A percentile compares a stretch with the other conserved stretches of the same genome.
phyloP scores from a whole-genome alignment of 1,140 invertebrate genomes.

The Drosophila subpulchrella region DNA sequence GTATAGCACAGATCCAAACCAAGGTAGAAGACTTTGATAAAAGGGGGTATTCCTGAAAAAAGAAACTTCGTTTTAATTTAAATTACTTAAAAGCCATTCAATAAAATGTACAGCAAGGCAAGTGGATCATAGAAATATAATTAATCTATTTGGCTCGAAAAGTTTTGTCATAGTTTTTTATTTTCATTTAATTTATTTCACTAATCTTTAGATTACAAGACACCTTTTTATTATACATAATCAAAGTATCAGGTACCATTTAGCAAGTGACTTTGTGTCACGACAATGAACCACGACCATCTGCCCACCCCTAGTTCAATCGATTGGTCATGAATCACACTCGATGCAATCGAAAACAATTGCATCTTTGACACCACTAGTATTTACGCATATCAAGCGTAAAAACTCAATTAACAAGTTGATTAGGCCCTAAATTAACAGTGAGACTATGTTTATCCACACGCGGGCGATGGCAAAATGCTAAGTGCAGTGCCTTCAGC shows the following conservation, averaged over 20 bases:
- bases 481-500: conserved; percentile 38
- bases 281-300: not conserved
- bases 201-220: no score
- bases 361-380: conserved; percentile 25
- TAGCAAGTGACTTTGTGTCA: not conserved
- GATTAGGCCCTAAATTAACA: conserved; percentile 51
- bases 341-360: conserved; percentile 8
- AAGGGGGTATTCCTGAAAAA: no score
- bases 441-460: conserved; percentile 19
- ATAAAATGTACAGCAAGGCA: no score
- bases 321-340: conserved; percentile 25
- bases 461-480: conserved; percentile 49
- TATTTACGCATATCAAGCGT: conserved; percentile 37
- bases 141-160: no score
- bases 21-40: not conserved
- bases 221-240: no score
- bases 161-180: no score
- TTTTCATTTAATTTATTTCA: no score
- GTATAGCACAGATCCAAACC: not conserved
- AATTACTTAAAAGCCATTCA: no score
- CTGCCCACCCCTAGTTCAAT: not conserved
- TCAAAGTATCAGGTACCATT: no score
- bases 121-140: no score
- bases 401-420: conserved; percentile 69
- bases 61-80: no score